Evolutionary conservation across 2,888 invertebrate species (phyloP), one percentile per base, ranked within the genome.

Genomic region (Sylvicola cinctus): DNA sequence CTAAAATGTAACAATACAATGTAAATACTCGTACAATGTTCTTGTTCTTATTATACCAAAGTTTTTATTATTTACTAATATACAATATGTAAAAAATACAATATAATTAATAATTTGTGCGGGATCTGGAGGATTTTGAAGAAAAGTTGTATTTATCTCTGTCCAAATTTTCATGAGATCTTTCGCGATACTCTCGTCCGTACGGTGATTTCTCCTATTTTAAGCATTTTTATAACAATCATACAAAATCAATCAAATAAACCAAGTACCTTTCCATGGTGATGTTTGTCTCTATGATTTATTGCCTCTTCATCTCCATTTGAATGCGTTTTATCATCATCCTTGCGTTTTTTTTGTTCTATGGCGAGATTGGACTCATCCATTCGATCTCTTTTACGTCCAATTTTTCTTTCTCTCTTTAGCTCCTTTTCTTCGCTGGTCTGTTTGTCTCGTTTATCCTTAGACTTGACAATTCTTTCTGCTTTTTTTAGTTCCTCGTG

Each of bases 401-500:
- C 77, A 49, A 79, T 60, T 61, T 81, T 83, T 50, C 80, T 69
- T 56, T 83, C 83, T 59, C 77, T 78, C 43, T 80, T 68, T 10
- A 70, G 56, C 55, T 83, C 83, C 49, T 80, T 72, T 47, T 80
- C 80, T 52, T 81, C 80, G 40, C 80, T 79, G 34, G 70, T 74
- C 33, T 76, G 61, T 61, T 74, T 63, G 52, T 68, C 61, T 55
- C 73, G 53, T 41, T 67, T 65, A 40, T 66, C 67, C 51, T 67
- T 68, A 37, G 52, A 46, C 46, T 62, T 65, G 3, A 56, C 46
- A 15, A 57, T 50, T 31, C 65, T 51, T 41, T 65, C 65, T 46
- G 68, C 66, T 48, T 67, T 62, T 36, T 60, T 40, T 2, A 47
- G 44, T 8, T 25, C 10, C 7, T 25, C 10, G 25, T 25, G 6